Conservation (phyloP, 2,113 vertebrate genomes). For the Crotophaga sulcirostris region DNA sequence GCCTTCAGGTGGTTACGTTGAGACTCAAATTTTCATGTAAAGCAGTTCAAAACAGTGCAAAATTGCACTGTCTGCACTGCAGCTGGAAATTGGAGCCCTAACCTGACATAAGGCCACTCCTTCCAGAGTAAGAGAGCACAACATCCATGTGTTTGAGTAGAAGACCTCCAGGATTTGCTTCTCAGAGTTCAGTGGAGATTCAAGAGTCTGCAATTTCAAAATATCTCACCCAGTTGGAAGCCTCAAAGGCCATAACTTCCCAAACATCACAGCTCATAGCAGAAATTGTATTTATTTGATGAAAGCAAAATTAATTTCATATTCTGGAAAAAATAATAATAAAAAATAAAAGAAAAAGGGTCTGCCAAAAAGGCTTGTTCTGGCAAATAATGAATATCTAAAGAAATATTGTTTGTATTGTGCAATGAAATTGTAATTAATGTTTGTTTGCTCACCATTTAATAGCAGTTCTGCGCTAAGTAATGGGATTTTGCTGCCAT, state of each 20-base stretch:
- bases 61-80: not conserved
- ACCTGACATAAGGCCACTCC: not conserved
- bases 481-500: conserved; percentile 26
- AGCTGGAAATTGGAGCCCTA: not conserved
- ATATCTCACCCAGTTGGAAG: not conserved
- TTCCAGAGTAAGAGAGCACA: not conserved
- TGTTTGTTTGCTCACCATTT: conserved; percentile 50
- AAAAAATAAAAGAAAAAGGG: not conserved
- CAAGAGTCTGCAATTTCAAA: not conserved
- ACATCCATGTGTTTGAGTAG: not conserved
- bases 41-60: not conserved
- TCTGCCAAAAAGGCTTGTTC: not conserved
- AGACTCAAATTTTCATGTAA: not conserved
- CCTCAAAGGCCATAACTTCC: not conserved
- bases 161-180: not conserved
- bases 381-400: conserved; percentile 30
- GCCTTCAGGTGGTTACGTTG: not conserved
- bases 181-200: not conserved
- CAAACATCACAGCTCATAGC: not conserved
- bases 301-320: not conserved
- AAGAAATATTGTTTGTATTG: conserved; percentile 44
- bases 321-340: not conserved
- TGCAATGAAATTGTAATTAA: conserved; percentile 48
- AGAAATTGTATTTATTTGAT: not conserved
- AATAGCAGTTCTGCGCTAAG: not conserved